These are phyloP conservation scores for Coelopa frigida DNA, from an alignment of 1,140 invertebrate species.

Conservation along the genomic window DNA sequence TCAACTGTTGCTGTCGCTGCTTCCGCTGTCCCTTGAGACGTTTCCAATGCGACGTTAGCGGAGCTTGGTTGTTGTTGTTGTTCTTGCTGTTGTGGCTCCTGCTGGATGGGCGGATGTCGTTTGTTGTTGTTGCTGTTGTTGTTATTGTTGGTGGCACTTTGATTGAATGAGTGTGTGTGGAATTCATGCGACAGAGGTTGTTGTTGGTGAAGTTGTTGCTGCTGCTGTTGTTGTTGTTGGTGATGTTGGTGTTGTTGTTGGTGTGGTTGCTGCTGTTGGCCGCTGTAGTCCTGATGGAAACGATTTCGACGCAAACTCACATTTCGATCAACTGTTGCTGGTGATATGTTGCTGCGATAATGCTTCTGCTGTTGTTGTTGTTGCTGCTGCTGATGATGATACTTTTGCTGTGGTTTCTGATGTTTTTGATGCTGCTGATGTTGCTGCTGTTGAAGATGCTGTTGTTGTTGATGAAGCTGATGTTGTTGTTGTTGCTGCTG, in stretches of 20 bases:
- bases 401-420: constrained; percentile 1
- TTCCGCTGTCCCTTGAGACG: background rate
- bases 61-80: too few relatives aligned
- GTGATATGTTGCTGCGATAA: background rate
- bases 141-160: background rate
- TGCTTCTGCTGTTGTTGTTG: constrained; percentile 1
- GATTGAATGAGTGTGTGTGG: too few relatives aligned
- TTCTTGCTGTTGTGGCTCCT: background rate
- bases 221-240: constrained; percentile 7
- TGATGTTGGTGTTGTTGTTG: background rate
- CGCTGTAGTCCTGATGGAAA: constrained; percentile 10
- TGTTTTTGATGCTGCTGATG: background rate
- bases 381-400: background rate
- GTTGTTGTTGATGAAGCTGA: background rate
- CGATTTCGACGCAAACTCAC: constrained; percentile 12
- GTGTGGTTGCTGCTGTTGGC: constrained; percentile 4
- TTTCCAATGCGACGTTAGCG: too few relatives aligned
- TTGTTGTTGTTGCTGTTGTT: constrained; percentile 5
- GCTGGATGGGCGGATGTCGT: background rate
- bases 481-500: background rate
- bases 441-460: background rate
- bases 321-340: background rate
- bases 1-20: background rate
- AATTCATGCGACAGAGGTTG: background rate
- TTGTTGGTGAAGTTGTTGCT: constrained; percentile 3